Conservation (phyloP, 2,113 vertebrate genomes). For the Esox niger region DNA sequence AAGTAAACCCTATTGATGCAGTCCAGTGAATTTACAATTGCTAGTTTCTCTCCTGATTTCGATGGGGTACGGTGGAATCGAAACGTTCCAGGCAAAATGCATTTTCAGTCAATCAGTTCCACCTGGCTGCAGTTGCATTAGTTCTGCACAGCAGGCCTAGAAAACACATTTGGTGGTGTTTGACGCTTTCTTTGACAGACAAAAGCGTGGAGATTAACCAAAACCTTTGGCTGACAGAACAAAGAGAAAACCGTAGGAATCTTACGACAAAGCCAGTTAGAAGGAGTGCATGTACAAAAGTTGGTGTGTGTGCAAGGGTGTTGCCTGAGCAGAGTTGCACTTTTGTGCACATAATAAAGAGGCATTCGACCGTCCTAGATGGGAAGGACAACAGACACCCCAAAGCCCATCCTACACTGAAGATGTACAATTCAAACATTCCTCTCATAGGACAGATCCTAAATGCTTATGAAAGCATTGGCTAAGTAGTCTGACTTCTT, state of each 20-base stretch:
- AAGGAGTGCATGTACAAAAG: too few relatives aligned
- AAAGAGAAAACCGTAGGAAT: neutral
- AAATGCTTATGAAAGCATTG: too few relatives aligned
- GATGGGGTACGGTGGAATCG: neutral
- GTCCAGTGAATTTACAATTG: neutral
- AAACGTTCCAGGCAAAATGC: neutral
- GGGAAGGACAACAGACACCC: too few relatives aligned
- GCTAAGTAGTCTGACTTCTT: too few relatives aligned
- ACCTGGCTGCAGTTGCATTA: neutral
- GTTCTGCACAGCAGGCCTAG: conserved; percentile 14
- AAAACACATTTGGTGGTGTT: conserved; percentile 10
- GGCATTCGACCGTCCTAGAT: too few relatives aligned
- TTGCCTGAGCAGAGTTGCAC: too few relatives aligned
- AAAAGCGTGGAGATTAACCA: neutral
- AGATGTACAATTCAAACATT: too few relatives aligned
- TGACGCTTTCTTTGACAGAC: neutral
- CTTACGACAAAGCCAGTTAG: neutral
- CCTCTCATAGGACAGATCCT: too few relatives aligned
- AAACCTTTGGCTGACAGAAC: neutral
- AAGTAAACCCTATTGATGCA: neutral
- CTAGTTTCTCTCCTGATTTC: neutral
- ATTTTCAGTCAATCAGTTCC: conserved; percentile 5
- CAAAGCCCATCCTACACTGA: too few relatives aligned
- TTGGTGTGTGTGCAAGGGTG: too few relatives aligned
- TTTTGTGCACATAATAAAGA: too few relatives aligned